Evolutionary conservation across 2,797 vertebrate species (phyloP).

Genomic region (Myoxocephalus aenaeus): DNA sequence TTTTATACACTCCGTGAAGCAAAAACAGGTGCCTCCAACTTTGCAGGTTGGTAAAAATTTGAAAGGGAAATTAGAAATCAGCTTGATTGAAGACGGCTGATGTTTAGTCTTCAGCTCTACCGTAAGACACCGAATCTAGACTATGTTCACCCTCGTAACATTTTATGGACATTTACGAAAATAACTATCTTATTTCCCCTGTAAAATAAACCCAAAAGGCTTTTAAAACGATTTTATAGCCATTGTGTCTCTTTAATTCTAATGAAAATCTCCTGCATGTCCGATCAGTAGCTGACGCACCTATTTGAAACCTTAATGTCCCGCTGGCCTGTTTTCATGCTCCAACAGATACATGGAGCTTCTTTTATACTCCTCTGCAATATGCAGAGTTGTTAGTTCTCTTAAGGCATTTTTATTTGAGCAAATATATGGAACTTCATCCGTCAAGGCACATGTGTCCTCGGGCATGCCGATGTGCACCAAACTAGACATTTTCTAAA

Average conservation of each 20-base stretch:
- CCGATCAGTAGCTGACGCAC: background rate
- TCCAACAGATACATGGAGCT: background rate
- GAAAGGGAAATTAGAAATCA: constrained; percentile 12
- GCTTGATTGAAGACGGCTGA: background rate
- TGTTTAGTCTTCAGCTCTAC: background rate
- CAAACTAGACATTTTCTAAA: background rate
- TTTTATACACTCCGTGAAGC: constrained; percentile 35
- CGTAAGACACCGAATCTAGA: background rate
- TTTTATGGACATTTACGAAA: constrained; percentile 22
- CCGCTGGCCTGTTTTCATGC: constrained; percentile 6
- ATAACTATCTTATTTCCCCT: background rate
- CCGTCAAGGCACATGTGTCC: background rate
- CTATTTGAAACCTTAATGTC: background rate
- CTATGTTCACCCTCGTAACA: background rate
- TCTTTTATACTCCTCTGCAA: background rate
- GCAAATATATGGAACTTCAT: background rate
- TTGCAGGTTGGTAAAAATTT: constrained; percentile 7
- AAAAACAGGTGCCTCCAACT: constrained; percentile 23
- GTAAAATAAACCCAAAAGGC: background rate
- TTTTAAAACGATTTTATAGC: background rate
- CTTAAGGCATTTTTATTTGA: background rate
- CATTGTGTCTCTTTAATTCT: background rate
- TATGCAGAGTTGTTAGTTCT: background rate
- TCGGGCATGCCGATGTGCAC: background rate
- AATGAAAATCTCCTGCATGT: constrained; percentile 6